phyloP scores from a whole-genome alignment of 2,888 invertebrate genomes.

The Neocrepidodera transversa region DNA sequence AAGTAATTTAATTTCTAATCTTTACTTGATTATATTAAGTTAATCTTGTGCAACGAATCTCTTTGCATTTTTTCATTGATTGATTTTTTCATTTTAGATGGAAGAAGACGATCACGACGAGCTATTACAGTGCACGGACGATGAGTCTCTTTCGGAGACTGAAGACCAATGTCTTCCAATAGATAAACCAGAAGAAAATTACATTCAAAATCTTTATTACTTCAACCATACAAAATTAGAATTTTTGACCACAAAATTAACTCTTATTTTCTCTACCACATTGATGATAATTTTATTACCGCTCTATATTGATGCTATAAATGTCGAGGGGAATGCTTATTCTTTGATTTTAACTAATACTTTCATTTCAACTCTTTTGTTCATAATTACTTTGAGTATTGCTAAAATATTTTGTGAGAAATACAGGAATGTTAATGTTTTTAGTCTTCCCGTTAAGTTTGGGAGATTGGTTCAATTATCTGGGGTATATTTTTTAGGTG shows the following conservation, averaged over 20 bases:
- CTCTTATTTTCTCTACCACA: constrained; percentile 61
- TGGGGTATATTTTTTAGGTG: constrained; percentile 59
- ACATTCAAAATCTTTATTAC: constrained; percentile 46
- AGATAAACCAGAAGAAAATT: constrained; percentile 50
- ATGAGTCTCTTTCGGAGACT: constrained; percentile 56
- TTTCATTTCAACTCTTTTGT: constrained; percentile 47
- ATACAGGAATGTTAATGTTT: constrained; percentile 48
- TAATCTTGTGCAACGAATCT: no score
- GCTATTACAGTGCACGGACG: constrained; percentile 55
- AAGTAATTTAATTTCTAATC: no score
- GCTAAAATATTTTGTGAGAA: constrained; percentile 49
- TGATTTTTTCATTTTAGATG: constrained; percentile 24
- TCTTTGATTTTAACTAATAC: constrained; percentile 53
- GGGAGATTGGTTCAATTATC: constrained; percentile 59
- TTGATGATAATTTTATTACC: constrained; percentile 63
- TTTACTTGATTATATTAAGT: no score
- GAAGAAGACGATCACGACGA: constrained; percentile 57
- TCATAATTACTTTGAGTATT: constrained; percentile 48
- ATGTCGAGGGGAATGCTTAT: constrained; percentile 54
- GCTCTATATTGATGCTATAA: constrained; percentile 61
- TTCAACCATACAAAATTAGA: constrained; percentile 57
- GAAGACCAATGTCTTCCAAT: constrained; percentile 54
- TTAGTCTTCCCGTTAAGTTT: constrained; percentile 57
- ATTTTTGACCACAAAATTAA: constrained; percentile 60
- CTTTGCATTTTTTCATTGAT: no score